Conservation (phyloP, 37 sponge, comb jelly and placozoan genomes). For the Diacarnus erythraeanus region DNA sequence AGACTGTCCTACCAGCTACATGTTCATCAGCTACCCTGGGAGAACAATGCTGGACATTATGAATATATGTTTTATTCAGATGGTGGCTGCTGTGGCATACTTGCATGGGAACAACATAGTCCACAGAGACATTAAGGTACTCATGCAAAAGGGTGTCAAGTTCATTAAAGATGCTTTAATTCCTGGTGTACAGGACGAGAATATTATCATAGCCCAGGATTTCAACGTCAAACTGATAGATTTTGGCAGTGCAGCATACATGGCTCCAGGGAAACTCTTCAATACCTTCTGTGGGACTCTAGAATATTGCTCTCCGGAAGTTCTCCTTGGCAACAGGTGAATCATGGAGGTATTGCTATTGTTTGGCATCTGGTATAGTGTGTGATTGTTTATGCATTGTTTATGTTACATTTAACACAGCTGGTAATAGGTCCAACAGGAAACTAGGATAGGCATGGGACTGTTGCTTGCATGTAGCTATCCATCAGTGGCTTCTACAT, state of each 20-base stretch:
- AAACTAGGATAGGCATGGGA: too few relatives aligned
- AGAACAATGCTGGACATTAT: not conserved
- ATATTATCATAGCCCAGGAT: slow-evolving; percentile 76
- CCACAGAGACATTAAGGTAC: slow-evolving; percentile 78
- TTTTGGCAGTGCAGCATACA: slow-evolving; percentile 92
- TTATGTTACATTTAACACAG: too few relatives aligned
- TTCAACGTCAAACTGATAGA: slow-evolving; percentile 89
- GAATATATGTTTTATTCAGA: slow-evolving; percentile 15
- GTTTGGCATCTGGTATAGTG: too few relatives aligned
- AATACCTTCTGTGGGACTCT: slow-evolving; percentile 94
- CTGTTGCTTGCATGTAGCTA: too few relatives aligned
- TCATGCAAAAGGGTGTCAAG: not conserved
- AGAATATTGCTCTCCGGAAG: slow-evolving; percentile 96
- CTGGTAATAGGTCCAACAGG: too few relatives aligned
- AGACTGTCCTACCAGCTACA: not conserved
- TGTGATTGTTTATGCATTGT: too few relatives aligned
- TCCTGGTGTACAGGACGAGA: slow-evolving; percentile 74
- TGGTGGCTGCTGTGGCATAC: slow-evolving; percentile 60
- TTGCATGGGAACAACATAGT: slow-evolving; percentile 63
- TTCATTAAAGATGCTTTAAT: not conserved
- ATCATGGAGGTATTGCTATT: too few relatives aligned
- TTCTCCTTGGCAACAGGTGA: slow-evolving; percentile 92
- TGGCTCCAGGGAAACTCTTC: slow-evolving; percentile 83
- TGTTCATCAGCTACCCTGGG: not conserved
- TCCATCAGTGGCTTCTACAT: too few relatives aligned